Conservation (phyloP, 2,113 vertebrate genomes). For the Burhinus bistriatus region DNA sequence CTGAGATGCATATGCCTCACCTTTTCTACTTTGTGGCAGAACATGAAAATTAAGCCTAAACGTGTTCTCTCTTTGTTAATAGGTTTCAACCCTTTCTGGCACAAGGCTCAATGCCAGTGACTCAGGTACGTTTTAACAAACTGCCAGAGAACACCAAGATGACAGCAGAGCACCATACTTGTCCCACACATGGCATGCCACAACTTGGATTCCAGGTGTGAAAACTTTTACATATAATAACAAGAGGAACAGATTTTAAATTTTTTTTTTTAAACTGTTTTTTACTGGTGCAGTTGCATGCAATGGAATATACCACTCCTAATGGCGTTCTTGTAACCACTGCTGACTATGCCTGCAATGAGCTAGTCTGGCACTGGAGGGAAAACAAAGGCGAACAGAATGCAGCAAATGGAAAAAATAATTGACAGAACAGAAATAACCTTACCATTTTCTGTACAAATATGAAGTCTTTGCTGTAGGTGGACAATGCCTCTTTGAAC, state of each 20-base stretch:
- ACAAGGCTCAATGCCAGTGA: not conserved
- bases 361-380: not conserved
- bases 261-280: not conserved
- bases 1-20: not conserved
- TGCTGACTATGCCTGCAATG: not conserved
- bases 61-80: not conserved
- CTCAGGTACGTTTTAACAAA: not conserved
- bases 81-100: not conserved
- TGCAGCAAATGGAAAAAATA: not conserved
- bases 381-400: not conserved
- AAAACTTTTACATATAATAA: not conserved
- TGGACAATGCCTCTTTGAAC: conserved; percentile 83
- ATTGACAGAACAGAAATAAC: not conserved
- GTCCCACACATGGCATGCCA: not conserved
- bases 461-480: conserved; percentile 88
- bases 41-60: not conserved
- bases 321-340: fast-evolving
- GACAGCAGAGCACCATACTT: not conserved
- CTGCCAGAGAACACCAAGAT: not conserved
- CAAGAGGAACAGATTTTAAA: not conserved
- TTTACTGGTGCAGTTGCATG: not conserved
- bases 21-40: not conserved
- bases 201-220: not conserved
- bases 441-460: conserved; percentile 86
- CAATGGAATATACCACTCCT: not conserved